Percentiles rank a stretch among this genome's conserved stretches.
Conservation (phyloP, 2,888 invertebrate genomes). For the Dinocampus coccinellae region DNA sequence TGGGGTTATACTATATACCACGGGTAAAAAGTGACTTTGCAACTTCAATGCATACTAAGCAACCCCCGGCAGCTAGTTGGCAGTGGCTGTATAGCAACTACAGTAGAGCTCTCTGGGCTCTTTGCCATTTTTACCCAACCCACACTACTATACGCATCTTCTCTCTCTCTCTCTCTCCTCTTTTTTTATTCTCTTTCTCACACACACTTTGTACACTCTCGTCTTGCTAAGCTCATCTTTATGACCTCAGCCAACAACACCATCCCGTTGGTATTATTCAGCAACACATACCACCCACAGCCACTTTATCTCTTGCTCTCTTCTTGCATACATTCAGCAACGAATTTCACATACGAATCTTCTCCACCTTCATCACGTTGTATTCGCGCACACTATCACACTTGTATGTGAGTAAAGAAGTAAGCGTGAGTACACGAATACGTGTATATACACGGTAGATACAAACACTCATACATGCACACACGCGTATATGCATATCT, state of each 20-base stretch:
- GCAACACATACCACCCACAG: constrained; percentile 32
- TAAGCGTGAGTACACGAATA: constrained; percentile 2
- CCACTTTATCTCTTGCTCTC: constrained; percentile 30
- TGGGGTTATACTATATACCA: constrained; percentile 41
- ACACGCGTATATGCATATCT: constrained; percentile 30
- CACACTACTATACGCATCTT: constrained; percentile 21
- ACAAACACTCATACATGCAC: constrained; percentile 22
- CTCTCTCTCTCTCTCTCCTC: constrained; percentile 37
- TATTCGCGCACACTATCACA: constrained; percentile 23
- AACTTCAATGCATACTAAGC: constrained; percentile 69
- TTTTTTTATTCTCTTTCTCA: no score
- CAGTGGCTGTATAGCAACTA: no score
- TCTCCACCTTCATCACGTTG: constrained; percentile 29
- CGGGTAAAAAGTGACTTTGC: constrained; percentile 66
- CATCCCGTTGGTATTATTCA: constrained; percentile 40
- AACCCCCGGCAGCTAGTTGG: constrained; percentile 50
- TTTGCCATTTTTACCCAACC: constrained; percentile 39
- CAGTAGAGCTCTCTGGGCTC: constrained; percentile 30
- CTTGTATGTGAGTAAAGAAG: constrained; percentile 15
- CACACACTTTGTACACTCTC: no score
- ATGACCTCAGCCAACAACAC: constrained; percentile 52
- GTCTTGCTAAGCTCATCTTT: constrained; percentile 58
- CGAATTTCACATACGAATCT: constrained; percentile 40
- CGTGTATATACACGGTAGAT: constrained; percentile 29
- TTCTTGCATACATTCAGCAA: constrained; percentile 28